phyloP scores from a whole-genome alignment of 2,797 vertebrate genomes.

The Emys orbicularis region DNA sequence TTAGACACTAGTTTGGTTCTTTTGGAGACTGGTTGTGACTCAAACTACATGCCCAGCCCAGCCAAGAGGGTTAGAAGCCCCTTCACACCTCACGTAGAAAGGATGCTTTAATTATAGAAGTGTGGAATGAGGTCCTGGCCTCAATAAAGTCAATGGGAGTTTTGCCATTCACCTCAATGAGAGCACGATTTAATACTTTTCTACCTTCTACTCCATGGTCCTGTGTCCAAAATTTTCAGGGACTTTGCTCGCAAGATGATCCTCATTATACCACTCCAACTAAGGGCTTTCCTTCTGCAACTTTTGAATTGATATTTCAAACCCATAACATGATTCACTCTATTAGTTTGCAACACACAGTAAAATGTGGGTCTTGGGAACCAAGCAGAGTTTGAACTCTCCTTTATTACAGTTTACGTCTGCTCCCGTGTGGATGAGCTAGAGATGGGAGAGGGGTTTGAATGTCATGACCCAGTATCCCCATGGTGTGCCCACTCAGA shows the following conservation, averaged over 20 bases:
- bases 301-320: background rate
- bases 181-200: too few species aligned
- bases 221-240: rapidly evolving
- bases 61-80: background rate
- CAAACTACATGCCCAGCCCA: rapidly evolving
- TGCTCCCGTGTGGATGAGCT: rapidly evolving
- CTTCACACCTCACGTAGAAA: background rate
- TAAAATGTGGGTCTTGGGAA: background rate
- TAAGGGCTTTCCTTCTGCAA: background rate
- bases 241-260: background rate
- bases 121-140: rapidly evolving
- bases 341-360: background rate
- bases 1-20: background rate
- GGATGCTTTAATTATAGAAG: background rate
- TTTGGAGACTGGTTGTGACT: background rate
- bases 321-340: background rate
- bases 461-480: background rate
- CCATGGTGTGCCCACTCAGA: rapidly evolving
- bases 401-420: background rate
- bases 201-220: background rate
- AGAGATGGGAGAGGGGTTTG: too few species aligned
- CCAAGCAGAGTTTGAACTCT: background rate
- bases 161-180: rapidly evolving
- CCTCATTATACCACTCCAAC: rapidly evolving
- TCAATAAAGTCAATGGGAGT: too few species aligned